Conservation (phyloP, 2,113 vertebrate genomes). For the Cyrtonyx montezumae region DNA sequence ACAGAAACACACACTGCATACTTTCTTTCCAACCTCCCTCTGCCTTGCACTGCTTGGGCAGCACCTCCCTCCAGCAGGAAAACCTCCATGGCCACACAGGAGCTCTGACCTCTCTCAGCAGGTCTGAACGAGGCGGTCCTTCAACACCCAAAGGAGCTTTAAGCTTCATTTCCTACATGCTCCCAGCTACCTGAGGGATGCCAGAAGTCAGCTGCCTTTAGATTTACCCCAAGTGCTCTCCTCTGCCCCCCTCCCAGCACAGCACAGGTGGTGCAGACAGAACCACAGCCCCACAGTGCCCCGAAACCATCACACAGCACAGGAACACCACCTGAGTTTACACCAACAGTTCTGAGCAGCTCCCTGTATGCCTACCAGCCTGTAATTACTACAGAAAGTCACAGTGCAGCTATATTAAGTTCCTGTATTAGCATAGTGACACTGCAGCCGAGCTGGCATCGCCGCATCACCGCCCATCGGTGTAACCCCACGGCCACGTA, state of each 20-base stretch:
- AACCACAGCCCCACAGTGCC: background rate
- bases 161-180: background rate
- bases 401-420: background rate
- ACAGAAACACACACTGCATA: fast-evolving
- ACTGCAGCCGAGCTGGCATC: no score
- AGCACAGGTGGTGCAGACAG: background rate
- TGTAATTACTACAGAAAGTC: background rate
- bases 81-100: background rate
- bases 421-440: background rate
- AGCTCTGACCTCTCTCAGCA: no score
- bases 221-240: background rate
- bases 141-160: no score
- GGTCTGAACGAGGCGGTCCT: background rate
- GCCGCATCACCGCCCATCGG: background rate
- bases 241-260: fast-evolving
- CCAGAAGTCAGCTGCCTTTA: background rate
- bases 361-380: background rate
- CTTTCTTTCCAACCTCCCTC: background rate
- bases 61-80: fast-evolving
- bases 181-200: background rate
- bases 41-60: background rate
- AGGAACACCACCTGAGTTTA: background rate
- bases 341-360: background rate
- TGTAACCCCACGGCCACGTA: background rate
- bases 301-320: fast-evolving